Evolutionary conservation across 2,797 vertebrate genomes (phyloP), one percentile per base, ranked within the genome.

Genomic region (Lates japonicus): DNA sequence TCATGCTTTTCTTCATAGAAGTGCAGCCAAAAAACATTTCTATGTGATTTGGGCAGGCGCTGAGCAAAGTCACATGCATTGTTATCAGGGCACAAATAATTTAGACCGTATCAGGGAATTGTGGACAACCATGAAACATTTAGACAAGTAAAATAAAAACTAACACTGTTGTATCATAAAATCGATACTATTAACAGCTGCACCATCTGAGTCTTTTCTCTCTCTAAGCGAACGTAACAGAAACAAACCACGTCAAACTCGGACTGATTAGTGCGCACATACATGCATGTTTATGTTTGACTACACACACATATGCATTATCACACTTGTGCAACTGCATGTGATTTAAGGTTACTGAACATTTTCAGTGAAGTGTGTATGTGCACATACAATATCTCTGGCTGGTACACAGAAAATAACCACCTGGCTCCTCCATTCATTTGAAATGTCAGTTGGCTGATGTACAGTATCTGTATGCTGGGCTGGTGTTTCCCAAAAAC

Each of bases 141-240:
- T 46, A 73, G 69, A 82, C 60, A 54, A 67, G 80, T 78, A 64
- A 76, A 80, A 69, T 68, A 69, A 51, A 29, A 51, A 82, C 68
- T 49, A 89, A 88, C 74, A 81, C 77, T 81, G 84, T 76, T 78
- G 82, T 84, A 82, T 87, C 74, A 88, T 73, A 82, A 83, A 88
- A 85, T 48, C 74, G 78, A 90, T 76, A 81, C 55, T 77, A 62
- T 54, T 37, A 76, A 84, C 59, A 76, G 55, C 78, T 77, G 77
- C 58, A 20, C 57, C 52, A 33, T 46, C 48, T 14, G 41, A 83
- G 76, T 58, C 70, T 74, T 81, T 60, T 31, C 25, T 67, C 57
- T 57, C 41, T 63, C 48, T 25, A 59, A 69, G 76, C 42, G 16
- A 54, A 48, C 13, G 16, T 82, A 88, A 86, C 88, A 86, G 66